Base-by-base conservation (phyloP, 1,140 invertebrate genomes). In the Glossosoma conforme region DNA sequence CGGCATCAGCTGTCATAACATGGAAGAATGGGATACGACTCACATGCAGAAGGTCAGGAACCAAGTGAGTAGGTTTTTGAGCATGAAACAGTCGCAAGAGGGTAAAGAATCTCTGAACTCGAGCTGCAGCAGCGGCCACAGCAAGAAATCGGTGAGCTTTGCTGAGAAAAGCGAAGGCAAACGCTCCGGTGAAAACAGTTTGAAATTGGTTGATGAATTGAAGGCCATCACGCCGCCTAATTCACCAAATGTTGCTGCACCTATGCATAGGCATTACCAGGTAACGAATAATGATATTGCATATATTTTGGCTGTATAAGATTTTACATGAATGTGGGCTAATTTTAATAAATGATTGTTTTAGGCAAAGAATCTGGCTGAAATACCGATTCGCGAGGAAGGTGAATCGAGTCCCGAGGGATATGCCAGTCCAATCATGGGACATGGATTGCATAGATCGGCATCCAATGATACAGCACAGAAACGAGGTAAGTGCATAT, bases 71-170 rank as follows among this genome's bases (percentile, higher is more conserved):
- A 79, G 80, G 61, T 84, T 83, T 53, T 68, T 77, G 15, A 77
- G 77, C 67, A 79, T 80, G 80, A 75, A 74, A 67, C 74, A 81
- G 64, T 78, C 81, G 60, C 78, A 82, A 58, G 77, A 84, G 64
- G 77, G 88, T 68, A 77, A 77, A 65, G 67, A 77, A 69, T 74
- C 77, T 65, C 69, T 75, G 82, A 35, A 89, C 79, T 74, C 87
- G 80, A 67, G 84, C 74, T 85, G 58, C 70, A 77, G 68, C 74
- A 80, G 75, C 76, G 76, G 66, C 72, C 80, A 69, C 72, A 80
- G 66, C 72, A 81, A 65, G 69, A 78, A 61, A 66, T 81, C 58
- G 67, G 79, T 69, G 63, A 79, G 68, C 60, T 74, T 75, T 63
- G 69, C 70, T 18, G 67, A 74, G 61, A 66, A 71, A 61, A 62